Evolutionary conservation across 2,113 vertebrate genomes (phyloP), one percentile per base, ranked within the genome.

Genomic region (Cynocephalus volans): DNA sequence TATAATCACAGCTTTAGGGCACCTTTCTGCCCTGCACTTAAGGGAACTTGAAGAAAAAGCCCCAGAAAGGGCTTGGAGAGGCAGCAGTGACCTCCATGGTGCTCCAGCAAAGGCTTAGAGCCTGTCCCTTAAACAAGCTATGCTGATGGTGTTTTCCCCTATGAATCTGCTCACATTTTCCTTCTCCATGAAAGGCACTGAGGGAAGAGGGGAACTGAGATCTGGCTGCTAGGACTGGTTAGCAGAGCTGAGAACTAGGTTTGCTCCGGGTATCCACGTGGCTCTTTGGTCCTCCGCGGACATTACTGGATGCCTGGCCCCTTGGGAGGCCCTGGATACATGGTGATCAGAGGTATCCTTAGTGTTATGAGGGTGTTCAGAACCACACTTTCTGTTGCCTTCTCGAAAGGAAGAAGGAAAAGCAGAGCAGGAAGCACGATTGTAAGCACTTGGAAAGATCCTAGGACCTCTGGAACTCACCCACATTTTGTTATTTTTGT

Each of bases 271-370:
- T 52, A 76, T 52, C 62, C 56, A 65, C 56, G 41, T 64, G 52
- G 73, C 56, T 54, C 13, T 58, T 26, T 17, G 6, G 48, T 45
- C 36, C 62, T 62, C 33, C 62, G 23, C 6, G 54, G 33, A 36
- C 13, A 21, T 12, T 18, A 7, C 18, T 10, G 23, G n/a, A 85
- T 18, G 8, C 33, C 73, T 31, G 76, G 73, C 50, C 33, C 28
- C 23, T 2, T n/a, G 18, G 10, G 90, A 50, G 76, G 72, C 8
- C 72, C 56, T 52, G 70, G 50, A 50, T 60, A 48, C 36, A 64
- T 0, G 0, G 28, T 3, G 23, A 67, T 50, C 50, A 79, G 28
- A 28, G 54, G 23, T 18, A 5, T 1, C 1, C 58, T 54, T 21
- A 1, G 8, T 14, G 45, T 31, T 36, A 23, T 18, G 7, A 12